Evolutionary conservation across 2,113 vertebrate species (phyloP).

Genomic region (Triplophysa dalaica): DNA sequence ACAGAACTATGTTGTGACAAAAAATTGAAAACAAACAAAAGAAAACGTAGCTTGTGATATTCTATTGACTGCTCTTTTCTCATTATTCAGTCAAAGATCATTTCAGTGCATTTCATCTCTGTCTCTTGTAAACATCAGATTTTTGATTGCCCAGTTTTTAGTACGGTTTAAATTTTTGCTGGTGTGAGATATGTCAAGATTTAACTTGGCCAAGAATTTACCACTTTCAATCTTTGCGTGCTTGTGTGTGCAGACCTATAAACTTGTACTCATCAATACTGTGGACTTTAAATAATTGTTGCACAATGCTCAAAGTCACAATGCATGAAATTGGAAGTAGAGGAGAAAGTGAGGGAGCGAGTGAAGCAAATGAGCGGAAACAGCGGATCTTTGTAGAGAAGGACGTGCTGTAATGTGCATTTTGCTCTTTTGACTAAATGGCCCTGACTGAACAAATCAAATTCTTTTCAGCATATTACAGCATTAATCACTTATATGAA

Average conservation of each 20-base stretch:
- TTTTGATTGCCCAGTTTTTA: neutral
- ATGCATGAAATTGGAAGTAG: slow-evolving; percentile 32
- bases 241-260: neutral
- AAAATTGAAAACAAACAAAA: too few species aligned
- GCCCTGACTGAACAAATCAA: neutral
- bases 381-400: slow-evolving; percentile 1
- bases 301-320: slow-evolving; percentile 14
- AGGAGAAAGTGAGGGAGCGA: neutral
- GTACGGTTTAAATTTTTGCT: slow-evolving; percentile 16
- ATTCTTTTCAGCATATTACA: neutral
- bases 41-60: too few species aligned
- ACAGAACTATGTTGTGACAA: too few species aligned
- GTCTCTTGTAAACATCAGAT: neutral
- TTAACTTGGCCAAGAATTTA: neutral
- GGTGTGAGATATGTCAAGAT: too few species aligned
- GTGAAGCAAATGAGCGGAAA: slow-evolving; percentile 15
- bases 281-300: slow-evolving; percentile 27
- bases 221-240: neutral
- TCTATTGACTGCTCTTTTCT: too few species aligned
- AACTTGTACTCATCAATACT: neutral
- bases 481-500: neutral
- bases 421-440: neutral
- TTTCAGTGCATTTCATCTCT: neutral
- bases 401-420: slow-evolving; percentile 16
- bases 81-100: too few species aligned